Conservation (phyloP, 2,113 vertebrate species). For the Chaenocephalus aceratus region DNA sequence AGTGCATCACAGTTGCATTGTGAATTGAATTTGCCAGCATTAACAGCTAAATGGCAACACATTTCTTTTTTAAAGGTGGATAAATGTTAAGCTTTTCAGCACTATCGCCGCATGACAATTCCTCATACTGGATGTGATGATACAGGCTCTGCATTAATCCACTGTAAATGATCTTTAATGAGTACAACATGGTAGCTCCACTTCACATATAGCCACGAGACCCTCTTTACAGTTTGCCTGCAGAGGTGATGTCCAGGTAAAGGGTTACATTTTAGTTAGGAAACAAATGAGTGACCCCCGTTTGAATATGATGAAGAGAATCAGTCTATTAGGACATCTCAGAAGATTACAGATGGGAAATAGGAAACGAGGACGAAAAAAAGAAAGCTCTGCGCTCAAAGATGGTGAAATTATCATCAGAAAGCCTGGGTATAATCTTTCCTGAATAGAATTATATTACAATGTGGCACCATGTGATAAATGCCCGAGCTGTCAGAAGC, state of each 20-base stretch:
- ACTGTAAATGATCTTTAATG: constrained; percentile 34
- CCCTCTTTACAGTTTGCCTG: constrained; percentile 53
- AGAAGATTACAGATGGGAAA: constrained; percentile 46
- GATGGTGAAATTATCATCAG: constrained; percentile 80
- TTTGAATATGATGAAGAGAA: constrained; percentile 24
- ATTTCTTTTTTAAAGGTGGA: constrained; percentile 1
- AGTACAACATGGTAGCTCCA: not conserved
- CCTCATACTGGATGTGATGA: constrained; percentile 12
- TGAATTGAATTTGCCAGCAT: not conserved
- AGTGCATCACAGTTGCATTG: not conserved
- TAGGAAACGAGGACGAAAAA: not conserved
- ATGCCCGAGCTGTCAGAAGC: constrained; percentile 72
- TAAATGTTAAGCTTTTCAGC: not conserved
- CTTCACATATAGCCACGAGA: constrained; percentile 24
- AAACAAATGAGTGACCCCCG: constrained; percentile 26
- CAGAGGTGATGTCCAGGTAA: constrained; percentile 49
- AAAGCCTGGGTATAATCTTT: constrained; percentile 78
- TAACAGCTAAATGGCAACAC: not conserved
- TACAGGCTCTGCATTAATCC: not conserved
- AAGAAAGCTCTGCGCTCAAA: constrained; percentile 57
- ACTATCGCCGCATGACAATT: constrained; percentile 8
- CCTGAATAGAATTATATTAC: constrained; percentile 81
- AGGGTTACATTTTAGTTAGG: constrained; percentile 35
- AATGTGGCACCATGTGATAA: constrained; percentile 76
- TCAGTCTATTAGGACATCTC: constrained; percentile 44